Evolutionary conservation across 2,888 invertebrate species (phyloP).

Genomic region (Platypus cylindrus): DNA sequence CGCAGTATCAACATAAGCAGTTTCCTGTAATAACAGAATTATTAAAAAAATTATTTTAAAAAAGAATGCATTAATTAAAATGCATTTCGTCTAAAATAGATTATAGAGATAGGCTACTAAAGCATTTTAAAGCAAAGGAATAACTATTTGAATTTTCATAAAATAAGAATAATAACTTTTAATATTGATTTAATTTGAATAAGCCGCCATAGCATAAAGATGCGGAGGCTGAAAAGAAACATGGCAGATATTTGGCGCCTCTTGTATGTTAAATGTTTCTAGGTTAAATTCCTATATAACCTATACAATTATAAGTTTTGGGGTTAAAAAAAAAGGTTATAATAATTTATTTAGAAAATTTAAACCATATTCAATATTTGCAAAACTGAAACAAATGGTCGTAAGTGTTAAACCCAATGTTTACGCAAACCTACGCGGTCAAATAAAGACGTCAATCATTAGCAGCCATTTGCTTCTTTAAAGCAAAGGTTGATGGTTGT

Average conservation of each 20-base stretch:
- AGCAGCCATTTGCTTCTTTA: conserved; percentile 30
- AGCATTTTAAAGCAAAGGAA: too few species aligned
- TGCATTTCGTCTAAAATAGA: too few species aligned
- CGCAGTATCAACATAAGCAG: too few species aligned
- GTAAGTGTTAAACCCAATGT: too few species aligned
- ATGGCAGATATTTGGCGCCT: conserved; percentile 29
- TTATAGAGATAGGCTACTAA: too few species aligned
- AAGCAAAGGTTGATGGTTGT: conserved; percentile 33
- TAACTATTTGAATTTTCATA: too few species aligned
- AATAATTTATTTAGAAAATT: conserved; percentile 4
- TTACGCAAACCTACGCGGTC: conserved; percentile 10
- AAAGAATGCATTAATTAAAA: too few species aligned
- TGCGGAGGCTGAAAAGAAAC: background rate
- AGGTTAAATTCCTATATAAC: conserved; percentile 35
- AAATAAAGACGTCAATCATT: conserved; percentile 14
- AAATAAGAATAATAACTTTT: too few species aligned
- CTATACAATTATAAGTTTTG: conserved; percentile 25
- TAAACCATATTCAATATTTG: too few species aligned
- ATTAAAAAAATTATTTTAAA: too few species aligned
- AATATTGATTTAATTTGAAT: conserved; percentile 17
- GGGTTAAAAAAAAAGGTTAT: conserved; percentile 9
- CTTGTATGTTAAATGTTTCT: conserved; percentile 22
- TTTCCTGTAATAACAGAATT: too few species aligned
- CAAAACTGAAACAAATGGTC: too few species aligned
- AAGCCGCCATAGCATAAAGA: conserved; percentile 15